A percentile compares a stretch with the other conserved stretches of the same genome.
Conservation (phyloP, 2,888 invertebrate species). For the Camponotus fellah region DNA sequence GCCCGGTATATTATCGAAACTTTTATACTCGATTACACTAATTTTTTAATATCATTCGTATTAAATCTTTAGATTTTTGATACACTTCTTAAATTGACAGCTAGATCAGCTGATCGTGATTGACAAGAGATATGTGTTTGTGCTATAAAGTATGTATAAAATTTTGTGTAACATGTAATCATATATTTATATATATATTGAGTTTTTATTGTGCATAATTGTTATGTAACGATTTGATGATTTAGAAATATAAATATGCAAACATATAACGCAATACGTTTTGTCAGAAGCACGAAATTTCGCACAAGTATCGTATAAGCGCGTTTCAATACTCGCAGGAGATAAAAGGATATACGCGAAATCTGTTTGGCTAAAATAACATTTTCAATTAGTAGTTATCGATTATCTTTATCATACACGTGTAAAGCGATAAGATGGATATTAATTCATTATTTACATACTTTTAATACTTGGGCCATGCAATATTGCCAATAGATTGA, state of each 20-base stretch:
- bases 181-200: constrained; percentile 1
- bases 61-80: constrained; percentile 40
- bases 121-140: neutral
- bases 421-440: neutral
- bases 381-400: neutral
- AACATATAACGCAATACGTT: neutral
- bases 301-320: neutral
- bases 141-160: neutral
- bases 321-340: neutral
- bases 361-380: neutral
- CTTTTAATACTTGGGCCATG: neutral
- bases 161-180: neutral
- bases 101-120: constrained; percentile 8
- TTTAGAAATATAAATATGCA: neutral
- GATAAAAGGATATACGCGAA: constrained; percentile 11
- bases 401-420: neutral
- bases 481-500: neutral
- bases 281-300: neutral
- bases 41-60: neutral
- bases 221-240: neutral
- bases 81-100: constrained; percentile 10
- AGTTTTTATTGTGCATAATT: neutral
- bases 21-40: neutral
- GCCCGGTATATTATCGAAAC: neutral
- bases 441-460: neutral